Conservation (phyloP, 2,113 vertebrate species). For the Pantherophis guttatus region DNA sequence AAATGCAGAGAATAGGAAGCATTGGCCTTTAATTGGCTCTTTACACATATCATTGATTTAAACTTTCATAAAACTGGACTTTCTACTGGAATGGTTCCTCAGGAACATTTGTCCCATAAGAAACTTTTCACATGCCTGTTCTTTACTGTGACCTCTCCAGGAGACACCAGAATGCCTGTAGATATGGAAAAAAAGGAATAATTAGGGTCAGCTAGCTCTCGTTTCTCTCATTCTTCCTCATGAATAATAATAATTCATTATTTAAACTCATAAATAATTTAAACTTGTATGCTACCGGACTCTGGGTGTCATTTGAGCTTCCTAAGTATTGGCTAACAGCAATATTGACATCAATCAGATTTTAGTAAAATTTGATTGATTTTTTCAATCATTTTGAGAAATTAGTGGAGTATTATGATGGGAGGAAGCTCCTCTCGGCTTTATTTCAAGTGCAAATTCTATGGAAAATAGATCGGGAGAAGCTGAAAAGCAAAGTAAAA, state of each 20-base stretch:
- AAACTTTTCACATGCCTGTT: neutral
- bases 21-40: neutral
- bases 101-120: neutral
- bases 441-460: neutral
- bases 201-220: neutral
- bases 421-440: neutral
- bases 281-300: neutral
- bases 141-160: neutral
- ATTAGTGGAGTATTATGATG: neutral
- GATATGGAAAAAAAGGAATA: neutral
- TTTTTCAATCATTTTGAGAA: neutral
- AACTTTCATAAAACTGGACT: neutral
- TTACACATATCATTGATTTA: neutral
- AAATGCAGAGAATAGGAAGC: neutral
- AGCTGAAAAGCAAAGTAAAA: neutral
- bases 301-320: neutral
- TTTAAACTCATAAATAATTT: neutral
- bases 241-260: neutral
- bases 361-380: neutral
- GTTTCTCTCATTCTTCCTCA: neutral
- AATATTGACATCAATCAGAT: neutral
- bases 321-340: neutral
- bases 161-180: neutral
- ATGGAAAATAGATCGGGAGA: neutral
- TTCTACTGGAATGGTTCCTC: neutral